Conservation (phyloP, 2,797 vertebrate genomes). For the Pseudochirops corinnae region DNA sequence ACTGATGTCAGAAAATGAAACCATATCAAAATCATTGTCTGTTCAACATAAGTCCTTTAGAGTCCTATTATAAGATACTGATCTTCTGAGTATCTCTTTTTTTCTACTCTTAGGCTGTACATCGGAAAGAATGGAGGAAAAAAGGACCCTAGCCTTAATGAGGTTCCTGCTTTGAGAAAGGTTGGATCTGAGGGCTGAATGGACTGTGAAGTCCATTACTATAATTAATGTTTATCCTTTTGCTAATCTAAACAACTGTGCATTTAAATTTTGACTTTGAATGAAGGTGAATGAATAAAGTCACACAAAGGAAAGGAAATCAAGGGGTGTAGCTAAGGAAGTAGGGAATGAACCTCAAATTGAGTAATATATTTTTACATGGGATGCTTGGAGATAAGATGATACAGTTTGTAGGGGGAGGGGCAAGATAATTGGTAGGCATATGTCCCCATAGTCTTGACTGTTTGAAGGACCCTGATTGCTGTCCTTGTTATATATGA, state of each 20-base stretch:
- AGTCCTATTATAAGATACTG: neutral
- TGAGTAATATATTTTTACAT: neutral
- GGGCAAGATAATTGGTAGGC: neutral
- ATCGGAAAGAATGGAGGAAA: neutral
- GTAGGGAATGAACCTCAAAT: neutral
- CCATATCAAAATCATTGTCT: neutral
- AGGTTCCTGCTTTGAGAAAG: neutral
- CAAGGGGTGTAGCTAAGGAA: neutral
- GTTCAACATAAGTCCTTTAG: neutral
- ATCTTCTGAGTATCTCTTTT: neutral
- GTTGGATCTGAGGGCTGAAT: neutral
- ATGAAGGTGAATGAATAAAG: neutral
- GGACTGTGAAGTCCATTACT: neutral
- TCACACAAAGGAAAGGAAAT: neutral
- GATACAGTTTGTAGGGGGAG: neutral
- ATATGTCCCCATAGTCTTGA: neutral
- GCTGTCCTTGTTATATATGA: neutral
- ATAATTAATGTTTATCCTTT: neutral
- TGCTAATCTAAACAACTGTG: neutral
- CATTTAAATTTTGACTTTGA: slow-evolving; percentile 1
- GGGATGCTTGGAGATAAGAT: neutral
- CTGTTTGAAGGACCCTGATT: neutral
- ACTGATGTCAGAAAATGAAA: neutral
- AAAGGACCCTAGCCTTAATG: neutral
- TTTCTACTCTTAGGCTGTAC: neutral